These are phyloP conservation scores for Aphodius sticticus DNA, from an alignment of 2,888 invertebrate genomes.

Conservation along the genomic window DNA sequence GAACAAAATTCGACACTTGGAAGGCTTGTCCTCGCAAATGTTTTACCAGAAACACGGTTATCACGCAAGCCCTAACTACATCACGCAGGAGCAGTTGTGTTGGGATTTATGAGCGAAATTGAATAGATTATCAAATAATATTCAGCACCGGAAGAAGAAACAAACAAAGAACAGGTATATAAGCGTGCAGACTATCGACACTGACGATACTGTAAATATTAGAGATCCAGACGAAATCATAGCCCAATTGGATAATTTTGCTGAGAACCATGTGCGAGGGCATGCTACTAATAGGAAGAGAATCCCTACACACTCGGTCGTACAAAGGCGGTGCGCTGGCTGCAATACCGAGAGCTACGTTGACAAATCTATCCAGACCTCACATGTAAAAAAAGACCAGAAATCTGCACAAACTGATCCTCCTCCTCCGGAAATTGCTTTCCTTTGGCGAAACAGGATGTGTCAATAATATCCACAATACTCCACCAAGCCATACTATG, in stretches of 20 bases:
- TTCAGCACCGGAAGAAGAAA: too few species aligned
- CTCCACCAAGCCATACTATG: background rate
- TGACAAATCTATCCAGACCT: background rate
- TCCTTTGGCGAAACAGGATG: background rate
- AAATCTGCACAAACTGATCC: constrained; percentile 14
- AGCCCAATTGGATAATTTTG: constrained; percentile 11
- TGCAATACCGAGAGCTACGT: background rate
- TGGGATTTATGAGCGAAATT: background rate
- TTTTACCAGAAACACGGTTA: background rate
- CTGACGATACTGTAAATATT: constrained; percentile 7
- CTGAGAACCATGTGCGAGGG: background rate
- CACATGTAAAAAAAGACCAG: background rate
- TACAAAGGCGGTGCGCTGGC: too few species aligned
- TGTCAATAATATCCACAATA: background rate
- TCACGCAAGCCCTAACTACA: background rate
- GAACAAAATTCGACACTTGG: background rate
- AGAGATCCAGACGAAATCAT: constrained; percentile 20
- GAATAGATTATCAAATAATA: too few species aligned
- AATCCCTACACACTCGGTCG: background rate
- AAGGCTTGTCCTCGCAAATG: background rate
- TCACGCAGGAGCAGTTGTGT: background rate
- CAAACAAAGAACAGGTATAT: background rate
- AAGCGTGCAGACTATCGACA: background rate
- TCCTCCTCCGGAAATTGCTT: background rate
- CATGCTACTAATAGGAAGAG: background rate